Evolutionary conservation across 1,140 invertebrate genomes (phyloP).

Genomic region (Drosophila guanche): DNA sequence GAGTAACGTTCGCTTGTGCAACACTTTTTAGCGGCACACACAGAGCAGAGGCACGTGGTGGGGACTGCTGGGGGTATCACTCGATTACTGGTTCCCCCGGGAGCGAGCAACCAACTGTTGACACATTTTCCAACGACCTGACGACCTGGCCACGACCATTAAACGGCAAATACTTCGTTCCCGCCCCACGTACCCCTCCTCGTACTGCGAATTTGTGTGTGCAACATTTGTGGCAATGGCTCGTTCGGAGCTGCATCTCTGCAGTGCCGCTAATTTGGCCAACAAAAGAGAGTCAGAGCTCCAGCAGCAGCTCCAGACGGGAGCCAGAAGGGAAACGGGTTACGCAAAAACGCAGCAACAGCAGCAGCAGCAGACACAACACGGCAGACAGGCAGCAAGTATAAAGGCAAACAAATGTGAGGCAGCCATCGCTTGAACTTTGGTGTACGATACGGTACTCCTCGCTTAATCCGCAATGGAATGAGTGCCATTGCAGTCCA

Average conservation of each 20-base stretch:
- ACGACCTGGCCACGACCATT: constrained; percentile 14
- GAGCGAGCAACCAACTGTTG: constrained; percentile 14
- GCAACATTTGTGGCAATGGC: constrained; percentile 37
- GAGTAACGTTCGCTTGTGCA: too few relatives aligned
- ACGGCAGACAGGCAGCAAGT: constrained; percentile 1
- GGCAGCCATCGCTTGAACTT: constrained; percentile 39
- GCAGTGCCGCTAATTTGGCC: constrained; percentile 49
- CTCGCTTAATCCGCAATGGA: too few relatives aligned
- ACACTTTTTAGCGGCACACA: too few relatives aligned
- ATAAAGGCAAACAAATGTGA: constrained; percentile 36
- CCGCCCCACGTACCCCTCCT: background rate
- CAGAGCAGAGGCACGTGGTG: too few relatives aligned
- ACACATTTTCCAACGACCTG: constrained; percentile 40
- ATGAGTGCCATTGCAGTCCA: too few relatives aligned
- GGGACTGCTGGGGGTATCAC: too few relatives aligned
- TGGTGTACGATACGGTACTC: constrained; percentile 3
- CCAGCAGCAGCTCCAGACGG: constrained; percentile 19
- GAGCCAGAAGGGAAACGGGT: constrained; percentile 54
- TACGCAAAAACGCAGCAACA: constrained; percentile 32
- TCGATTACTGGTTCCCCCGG: too few relatives aligned
- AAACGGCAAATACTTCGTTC: constrained; percentile 7
- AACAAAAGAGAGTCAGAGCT: constrained; percentile 6
- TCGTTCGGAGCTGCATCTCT: constrained; percentile 6
- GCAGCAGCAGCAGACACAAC: too few relatives aligned
- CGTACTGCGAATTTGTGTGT: constrained; percentile 38